Evolutionary conservation across 2,888 invertebrate species (phyloP).

Genomic region (Arge pagana): DNA sequence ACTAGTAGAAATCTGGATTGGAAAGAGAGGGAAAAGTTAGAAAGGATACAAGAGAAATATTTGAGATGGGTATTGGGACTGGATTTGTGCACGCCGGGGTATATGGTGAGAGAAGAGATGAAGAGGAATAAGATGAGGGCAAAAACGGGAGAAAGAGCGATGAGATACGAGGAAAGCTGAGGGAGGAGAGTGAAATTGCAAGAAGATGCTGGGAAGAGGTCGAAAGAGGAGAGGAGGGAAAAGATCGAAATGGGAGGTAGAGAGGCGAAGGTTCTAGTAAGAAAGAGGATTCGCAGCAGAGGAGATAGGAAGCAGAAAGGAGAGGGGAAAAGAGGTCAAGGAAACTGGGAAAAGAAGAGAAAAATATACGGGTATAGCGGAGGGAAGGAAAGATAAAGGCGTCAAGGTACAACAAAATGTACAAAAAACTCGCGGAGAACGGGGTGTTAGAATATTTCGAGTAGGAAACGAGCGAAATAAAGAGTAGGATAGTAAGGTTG

Average conservation of each 20-base stretch:
- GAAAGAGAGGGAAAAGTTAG: constrained; percentile 7
- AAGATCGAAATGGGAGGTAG: background rate
- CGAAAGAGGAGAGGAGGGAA: background rate
- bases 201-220: constrained; percentile 6
- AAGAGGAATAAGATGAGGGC: constrained; percentile 16
- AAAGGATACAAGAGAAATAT: constrained; percentile 11
- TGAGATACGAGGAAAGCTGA: background rate
- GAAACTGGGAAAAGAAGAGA: constrained; percentile 9
- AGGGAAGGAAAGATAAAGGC: background rate
- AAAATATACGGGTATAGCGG: constrained; percentile 16
- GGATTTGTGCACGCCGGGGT: constrained; percentile 9
- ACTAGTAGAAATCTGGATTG: constrained; percentile 17
- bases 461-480: background rate
- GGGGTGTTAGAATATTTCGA: constrained; percentile 9
- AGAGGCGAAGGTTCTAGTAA: constrained; percentile 14
- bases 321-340: too few relatives aligned
- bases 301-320: constrained; percentile 13
- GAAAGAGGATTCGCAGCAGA: constrained; percentile 19
- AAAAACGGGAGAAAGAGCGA: background rate
- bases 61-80: constrained; percentile 22
- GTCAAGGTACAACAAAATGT: background rate
- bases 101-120: constrained; percentile 17
- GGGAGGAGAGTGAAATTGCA: background rate
- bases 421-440: constrained; percentile 2
- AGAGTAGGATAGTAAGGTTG: constrained; percentile 4